phyloP scores from a whole-genome alignment of 2,888 invertebrate genomes.

The Caenorhabditis uteleia region DNA sequence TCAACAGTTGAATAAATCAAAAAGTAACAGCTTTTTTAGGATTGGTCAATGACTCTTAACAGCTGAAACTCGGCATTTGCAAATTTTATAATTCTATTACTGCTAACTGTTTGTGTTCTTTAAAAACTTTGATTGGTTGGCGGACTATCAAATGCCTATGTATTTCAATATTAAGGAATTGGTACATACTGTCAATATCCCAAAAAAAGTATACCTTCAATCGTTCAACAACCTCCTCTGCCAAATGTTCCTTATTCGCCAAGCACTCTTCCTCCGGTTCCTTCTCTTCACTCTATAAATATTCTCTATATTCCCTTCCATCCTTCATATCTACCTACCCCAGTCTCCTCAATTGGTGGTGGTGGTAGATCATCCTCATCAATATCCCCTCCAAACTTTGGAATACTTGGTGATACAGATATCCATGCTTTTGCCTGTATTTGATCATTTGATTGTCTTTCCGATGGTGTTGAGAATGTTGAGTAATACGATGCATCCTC shows the following conservation, averaged over 20 bases:
- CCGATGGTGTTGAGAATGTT: conserved; percentile 5
- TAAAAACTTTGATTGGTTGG: too few relatives aligned
- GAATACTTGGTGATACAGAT: conserved; percentile 20
- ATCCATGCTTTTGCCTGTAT: conserved; percentile 41
- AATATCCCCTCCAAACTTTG: conserved; percentile 39
- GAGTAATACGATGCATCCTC: conserved; percentile 23
- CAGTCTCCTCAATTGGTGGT: conserved; percentile 12
- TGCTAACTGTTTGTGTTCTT: too few relatives aligned
- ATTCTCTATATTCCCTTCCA: too few relatives aligned
- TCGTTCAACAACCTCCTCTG: conserved; percentile 40
- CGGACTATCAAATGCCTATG: too few relatives aligned
- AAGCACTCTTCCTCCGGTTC: conserved; percentile 60
- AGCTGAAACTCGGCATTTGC: too few relatives aligned
- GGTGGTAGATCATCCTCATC: conserved; percentile 44
- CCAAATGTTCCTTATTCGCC: conserved; percentile 46
- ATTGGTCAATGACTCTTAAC: too few relatives aligned
- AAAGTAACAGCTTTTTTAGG: too few relatives aligned
- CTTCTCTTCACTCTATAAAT: conserved; percentile 27
- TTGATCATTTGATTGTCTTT: not conserved
- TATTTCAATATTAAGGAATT: too few relatives aligned
- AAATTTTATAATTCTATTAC: too few relatives aligned
- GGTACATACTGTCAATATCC: too few relatives aligned
- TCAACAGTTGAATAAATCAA: too few relatives aligned
- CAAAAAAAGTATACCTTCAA: conserved; percentile 36
- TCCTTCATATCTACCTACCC: not conserved